A percentile compares a stretch with the other conserved stretches of the same genome.
Evolutionary conservation across 2,797 vertebrate genomes (phyloP).

Genomic region (Takifugu ocellatus): DNA sequence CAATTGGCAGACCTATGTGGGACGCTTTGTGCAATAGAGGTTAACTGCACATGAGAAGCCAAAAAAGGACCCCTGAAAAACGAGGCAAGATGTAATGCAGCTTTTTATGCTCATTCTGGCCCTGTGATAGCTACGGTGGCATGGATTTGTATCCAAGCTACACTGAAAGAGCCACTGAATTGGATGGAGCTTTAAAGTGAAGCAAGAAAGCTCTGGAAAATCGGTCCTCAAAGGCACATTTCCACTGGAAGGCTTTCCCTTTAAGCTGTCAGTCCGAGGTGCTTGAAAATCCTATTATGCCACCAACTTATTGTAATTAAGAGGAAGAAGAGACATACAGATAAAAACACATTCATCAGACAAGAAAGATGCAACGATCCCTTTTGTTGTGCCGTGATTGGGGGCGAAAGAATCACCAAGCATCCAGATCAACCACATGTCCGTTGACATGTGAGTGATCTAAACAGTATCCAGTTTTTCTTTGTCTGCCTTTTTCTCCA

Average conservation of each 20-base stretch:
- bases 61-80: conserved; percentile 68
- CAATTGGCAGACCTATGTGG: conserved; percentile 73
- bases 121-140: conserved; percentile 76
- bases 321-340: conserved; percentile 70
- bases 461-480: conserved; percentile 66
- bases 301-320: conserved; percentile 81
- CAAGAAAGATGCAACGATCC: conserved; percentile 60
- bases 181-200: conserved; percentile 83
- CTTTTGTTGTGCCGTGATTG: conserved; percentile 60
- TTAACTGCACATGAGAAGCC: conserved; percentile 60
- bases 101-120: conserved; percentile 79
- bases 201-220: conserved; percentile 84
- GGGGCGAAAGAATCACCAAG: conserved; percentile 50
- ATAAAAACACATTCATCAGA: conserved; percentile 62
- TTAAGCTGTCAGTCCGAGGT: conserved; percentile 79
- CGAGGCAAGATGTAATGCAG: conserved; percentile 77
- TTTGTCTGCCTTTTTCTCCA: conserved; percentile 44
- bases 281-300: conserved; percentile 82
- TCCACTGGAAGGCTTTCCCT: conserved; percentile 81
- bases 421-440: conserved; percentile 60
- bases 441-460: conserved; percentile 71
- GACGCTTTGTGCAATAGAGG: conserved; percentile 55
- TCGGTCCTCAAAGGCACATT: conserved; percentile 81
- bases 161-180: conserved; percentile 79
- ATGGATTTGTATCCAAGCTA: conserved; percentile 83